phyloP scores from a whole-genome alignment of 2,113 vertebrate genomes.

The Salvelinus sp. region DNA sequence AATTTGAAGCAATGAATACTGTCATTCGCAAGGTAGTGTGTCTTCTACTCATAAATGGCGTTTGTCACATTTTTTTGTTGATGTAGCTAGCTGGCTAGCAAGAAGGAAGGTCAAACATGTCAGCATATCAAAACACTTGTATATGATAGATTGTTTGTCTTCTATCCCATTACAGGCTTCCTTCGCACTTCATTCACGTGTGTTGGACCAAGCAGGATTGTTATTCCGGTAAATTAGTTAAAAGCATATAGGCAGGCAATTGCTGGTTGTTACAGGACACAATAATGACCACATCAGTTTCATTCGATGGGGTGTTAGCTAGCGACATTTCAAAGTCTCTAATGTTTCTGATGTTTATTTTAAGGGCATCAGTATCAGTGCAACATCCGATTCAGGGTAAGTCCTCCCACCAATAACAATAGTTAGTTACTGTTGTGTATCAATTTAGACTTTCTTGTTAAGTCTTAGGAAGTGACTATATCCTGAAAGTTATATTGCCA shows the following conservation, averaged over 20 bases:
- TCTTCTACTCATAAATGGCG: background rate
- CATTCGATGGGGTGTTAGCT: too few species aligned
- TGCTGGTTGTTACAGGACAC: background rate
- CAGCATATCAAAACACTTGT: background rate
- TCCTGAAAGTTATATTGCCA: background rate
- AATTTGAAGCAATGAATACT: constrained; percentile 26
- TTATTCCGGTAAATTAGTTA: constrained; percentile 52
- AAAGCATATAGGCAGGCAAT: background rate
- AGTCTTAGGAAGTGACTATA: background rate
- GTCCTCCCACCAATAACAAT: constrained; percentile 8
- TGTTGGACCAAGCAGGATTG: constrained; percentile 35
- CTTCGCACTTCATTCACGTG: constrained; percentile 36
- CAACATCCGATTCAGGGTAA: constrained; percentile 51
- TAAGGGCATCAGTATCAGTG: constrained; percentile 42
- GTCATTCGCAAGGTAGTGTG: constrained; percentile 30
- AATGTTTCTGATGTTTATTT: background rate
- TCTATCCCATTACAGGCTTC: constrained; percentile 47
- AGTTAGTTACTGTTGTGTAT: background rate
- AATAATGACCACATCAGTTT: background rate
- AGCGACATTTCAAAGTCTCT: background rate
- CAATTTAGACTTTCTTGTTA: background rate
- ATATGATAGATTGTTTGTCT: constrained; percentile 1
- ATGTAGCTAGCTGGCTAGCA: background rate
- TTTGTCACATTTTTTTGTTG: too few species aligned
- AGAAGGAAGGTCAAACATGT: constrained; percentile 5